These are phyloP conservation scores for Amphibalanus amphitrite DNA, from an alignment of 1,140 invertebrate species.

Conservation along the genomic window DNA sequence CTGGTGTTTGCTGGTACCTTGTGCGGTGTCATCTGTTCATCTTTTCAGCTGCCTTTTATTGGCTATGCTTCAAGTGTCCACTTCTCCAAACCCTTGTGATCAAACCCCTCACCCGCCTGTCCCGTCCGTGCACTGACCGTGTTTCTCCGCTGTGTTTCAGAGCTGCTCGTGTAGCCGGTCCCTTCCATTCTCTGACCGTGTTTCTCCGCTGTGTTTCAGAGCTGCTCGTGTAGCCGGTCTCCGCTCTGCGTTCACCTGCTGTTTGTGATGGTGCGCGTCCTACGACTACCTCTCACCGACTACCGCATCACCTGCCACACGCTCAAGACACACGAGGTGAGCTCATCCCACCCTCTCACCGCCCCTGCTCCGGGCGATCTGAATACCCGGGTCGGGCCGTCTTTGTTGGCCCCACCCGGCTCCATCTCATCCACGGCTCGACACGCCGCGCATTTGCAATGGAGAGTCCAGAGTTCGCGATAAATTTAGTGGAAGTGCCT, in stretches of 20 bases:
- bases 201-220: conserved; percentile 23
- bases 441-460: too few relatives aligned
- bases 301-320: conserved; percentile 26
- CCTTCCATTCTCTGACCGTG: conserved; percentile 7
- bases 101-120: too few relatives aligned
- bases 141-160: conserved; percentile 21
- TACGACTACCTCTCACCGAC: conserved; percentile 28
- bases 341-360: not conserved
- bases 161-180: conserved; percentile 30
- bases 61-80: too few relatives aligned
- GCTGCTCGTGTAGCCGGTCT: conserved; percentile 29
- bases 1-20: too few relatives aligned
- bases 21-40: too few relatives aligned
- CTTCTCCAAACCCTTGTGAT: too few relatives aligned
- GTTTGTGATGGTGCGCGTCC: conserved; percentile 33
- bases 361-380: too few relatives aligned
- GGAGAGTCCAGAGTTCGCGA: too few relatives aligned
- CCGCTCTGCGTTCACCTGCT: conserved; percentile 31
- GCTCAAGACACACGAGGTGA: conserved; percentile 32
- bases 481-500: too few relatives aligned
- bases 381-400: not conserved
- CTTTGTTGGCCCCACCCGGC: not conserved
- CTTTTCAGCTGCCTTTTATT: too few relatives aligned
- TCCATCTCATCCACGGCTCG: not conserved
- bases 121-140: too few relatives aligned